Conservation (phyloP, 2,113 vertebrate species). For the Calidris pugnax region DNA sequence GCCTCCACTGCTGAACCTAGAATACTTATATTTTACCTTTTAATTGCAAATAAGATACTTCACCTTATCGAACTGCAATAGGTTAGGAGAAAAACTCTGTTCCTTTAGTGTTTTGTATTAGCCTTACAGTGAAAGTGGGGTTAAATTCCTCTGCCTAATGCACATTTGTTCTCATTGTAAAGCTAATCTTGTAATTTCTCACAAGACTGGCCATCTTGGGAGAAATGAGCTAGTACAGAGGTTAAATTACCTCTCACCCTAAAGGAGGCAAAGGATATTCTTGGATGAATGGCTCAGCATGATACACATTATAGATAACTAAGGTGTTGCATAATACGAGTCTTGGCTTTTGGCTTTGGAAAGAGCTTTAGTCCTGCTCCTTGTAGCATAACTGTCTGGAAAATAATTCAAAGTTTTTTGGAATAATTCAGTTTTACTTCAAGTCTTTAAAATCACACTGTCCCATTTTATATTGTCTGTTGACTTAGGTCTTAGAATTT, state of each 20-base stretch:
- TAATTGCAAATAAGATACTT: not conserved
- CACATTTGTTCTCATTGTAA: not conserved
- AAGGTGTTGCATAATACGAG: constrained; percentile 1
- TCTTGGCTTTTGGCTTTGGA: not conserved
- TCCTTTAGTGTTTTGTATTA: not conserved
- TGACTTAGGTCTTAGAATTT: not conserved
- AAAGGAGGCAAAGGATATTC: constrained; percentile 17
- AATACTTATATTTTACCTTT: not conserved
- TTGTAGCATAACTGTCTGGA: not conserved
- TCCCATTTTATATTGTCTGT: not conserved
- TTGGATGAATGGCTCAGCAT: constrained; percentile 1
- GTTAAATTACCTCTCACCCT: constrained; percentile 51
- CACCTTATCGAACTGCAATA: not conserved
- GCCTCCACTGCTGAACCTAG: not conserved
- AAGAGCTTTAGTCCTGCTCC: not conserved
- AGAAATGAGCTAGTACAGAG: constrained; percentile 14
- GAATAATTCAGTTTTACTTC: not conserved
- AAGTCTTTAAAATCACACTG: not conserved
- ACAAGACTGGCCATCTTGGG: not conserved
- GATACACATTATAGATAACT: constrained; percentile 18
- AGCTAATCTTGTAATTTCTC: constrained; percentile 45
- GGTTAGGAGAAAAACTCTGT: not conserved
- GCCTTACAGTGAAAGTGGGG: not conserved
- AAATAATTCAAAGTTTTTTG: not conserved
- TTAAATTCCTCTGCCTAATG: not conserved